Percentiles rank a stretch among this genome's conserved stretches.
Evolutionary conservation across 2,797 vertebrate genomes (phyloP).

Genomic region (Sebastes nivosus): DNA sequence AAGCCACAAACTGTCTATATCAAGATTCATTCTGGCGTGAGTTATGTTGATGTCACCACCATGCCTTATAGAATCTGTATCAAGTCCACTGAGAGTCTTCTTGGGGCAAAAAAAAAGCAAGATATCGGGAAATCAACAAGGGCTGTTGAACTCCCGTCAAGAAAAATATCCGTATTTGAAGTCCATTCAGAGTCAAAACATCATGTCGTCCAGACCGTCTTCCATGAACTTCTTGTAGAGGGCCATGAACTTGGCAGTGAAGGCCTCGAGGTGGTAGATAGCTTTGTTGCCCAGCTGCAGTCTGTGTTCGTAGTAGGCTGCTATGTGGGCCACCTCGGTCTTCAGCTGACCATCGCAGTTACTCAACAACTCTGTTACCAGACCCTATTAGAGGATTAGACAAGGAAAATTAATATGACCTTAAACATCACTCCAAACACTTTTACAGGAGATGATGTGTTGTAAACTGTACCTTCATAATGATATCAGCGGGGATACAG

Average conservation of each 20-base stretch:
- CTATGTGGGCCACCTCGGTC: constrained; percentile 94
- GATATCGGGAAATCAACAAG: not conserved
- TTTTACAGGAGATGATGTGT: not conserved
- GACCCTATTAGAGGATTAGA: constrained; percentile 78
- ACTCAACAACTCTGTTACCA: constrained; percentile 90
- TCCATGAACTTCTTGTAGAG: constrained; percentile 99
- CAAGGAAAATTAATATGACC: accelerated
- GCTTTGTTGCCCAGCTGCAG: constrained; percentile 96
- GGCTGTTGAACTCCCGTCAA: not conserved
- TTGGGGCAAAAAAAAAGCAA: not conserved
- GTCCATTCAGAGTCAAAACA: constrained; percentile 84
- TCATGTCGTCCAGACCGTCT: constrained; percentile 94
- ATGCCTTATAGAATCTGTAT: not conserved
- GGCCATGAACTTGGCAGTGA: constrained; percentile 97
- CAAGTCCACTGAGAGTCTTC: not conserved
- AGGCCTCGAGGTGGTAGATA: constrained; percentile 97
- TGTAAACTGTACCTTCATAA: constrained; percentile 90
- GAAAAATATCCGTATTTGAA: not conserved
- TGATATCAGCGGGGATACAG: constrained; percentile 95
- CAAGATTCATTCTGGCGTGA: not conserved
- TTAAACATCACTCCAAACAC: not conserved
- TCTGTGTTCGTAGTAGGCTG: constrained; percentile 94
- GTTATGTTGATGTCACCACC: not conserved
- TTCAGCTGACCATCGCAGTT: constrained; percentile 98
- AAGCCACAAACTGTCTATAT: not conserved